phyloP scores from a whole-genome alignment of 2,113 vertebrate genomes.

The Sceloporus tristichus region DNA sequence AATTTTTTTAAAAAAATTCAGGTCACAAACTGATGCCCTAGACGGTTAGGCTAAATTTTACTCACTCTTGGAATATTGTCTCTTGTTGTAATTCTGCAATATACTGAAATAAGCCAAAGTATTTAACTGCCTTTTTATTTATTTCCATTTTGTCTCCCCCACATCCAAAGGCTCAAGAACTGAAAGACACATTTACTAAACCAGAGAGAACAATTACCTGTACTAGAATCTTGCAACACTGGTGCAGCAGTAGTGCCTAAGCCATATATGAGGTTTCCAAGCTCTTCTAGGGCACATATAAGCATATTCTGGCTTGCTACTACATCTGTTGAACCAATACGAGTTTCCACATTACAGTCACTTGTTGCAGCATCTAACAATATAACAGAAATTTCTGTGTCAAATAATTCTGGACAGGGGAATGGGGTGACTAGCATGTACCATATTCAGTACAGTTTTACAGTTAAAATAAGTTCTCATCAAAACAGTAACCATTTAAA shows the following conservation, averaged over 20 bases:
- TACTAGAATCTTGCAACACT: constrained; percentile 87
- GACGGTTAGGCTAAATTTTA: no score
- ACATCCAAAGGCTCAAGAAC: background rate
- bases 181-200: background rate
- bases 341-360: constrained; percentile 85
- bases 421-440: background rate
- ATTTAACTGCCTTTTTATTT: background rate
- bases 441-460: background rate
- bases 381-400: constrained; percentile 22
- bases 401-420: background rate
- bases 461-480: background rate
- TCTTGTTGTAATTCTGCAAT: background rate
- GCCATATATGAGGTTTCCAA: constrained; percentile 85
- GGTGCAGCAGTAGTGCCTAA: constrained; percentile 87
- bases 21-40: no score
- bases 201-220: constrained; percentile 74
- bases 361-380: constrained; percentile 81
- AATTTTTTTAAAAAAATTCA: no score
- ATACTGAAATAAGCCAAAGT: background rate
- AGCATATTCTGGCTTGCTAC: constrained; percentile 85
- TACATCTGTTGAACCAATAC: constrained; percentile 76
- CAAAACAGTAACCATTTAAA: background rate
- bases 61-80: background rate
- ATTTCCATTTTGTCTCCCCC: background rate
- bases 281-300: constrained; percentile 89